Conservation (phyloP, 37 sponge, comb jelly and placozoan species). For the Halichondria panicea region DNA sequence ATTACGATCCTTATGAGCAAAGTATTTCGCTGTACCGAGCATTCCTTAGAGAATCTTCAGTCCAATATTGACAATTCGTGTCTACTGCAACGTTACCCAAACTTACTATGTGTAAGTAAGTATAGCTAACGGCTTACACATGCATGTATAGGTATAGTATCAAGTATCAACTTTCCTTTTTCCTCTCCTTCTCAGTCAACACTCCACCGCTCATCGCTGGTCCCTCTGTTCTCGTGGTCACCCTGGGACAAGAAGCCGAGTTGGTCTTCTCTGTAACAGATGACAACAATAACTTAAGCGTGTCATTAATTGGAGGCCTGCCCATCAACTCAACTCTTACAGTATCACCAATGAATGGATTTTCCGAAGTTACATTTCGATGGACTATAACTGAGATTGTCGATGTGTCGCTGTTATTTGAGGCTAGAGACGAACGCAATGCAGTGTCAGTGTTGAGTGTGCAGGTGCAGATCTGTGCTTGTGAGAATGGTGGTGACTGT, state of each 20-base stretch:
- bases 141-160: neutral
- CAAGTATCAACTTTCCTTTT: neutral
- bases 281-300: neutral
- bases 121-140: neutral
- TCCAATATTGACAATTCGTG: no score
- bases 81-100: no score
- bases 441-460: conserved; percentile 16
- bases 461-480: conserved; percentile 48
- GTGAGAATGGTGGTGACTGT: conserved; percentile 59
- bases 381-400: conserved; percentile 1
- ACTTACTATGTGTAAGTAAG: neutral
- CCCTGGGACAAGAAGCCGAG: neutral
- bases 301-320: conserved; percentile 5
- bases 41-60: neutral
- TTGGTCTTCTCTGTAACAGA: conserved; percentile 49
- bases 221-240: conserved; percentile 21
- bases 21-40: neutral
- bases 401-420: conserved; percentile 12
- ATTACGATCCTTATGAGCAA: neutral
- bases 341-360: neutral
- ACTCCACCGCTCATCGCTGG: conserved; percentile 60
- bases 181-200: conserved; percentile 21
- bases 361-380: conserved; percentile 14
- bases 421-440: conserved; percentile 32
- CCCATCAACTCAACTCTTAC: neutral